Base-by-base conservation (phyloP, 1,140 invertebrate genomes). In the Acromyrmex echinatior region DNA sequence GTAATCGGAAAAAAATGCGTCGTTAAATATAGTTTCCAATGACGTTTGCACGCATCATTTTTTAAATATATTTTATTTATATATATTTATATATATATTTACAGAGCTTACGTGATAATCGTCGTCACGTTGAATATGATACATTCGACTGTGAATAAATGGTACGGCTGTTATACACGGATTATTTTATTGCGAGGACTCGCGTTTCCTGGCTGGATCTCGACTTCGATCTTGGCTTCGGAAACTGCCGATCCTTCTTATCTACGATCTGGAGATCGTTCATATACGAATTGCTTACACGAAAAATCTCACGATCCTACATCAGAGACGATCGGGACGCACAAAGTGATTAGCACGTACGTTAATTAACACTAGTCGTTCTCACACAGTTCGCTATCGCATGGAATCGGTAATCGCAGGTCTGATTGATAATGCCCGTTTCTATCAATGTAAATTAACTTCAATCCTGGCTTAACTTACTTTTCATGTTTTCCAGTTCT, bases 21-120 rank as follows among this genome's bases (percentile, higher is more conserved):
- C 21, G 16, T 39, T 18, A 39, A 49, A 71, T 49, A 71, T 5
- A 28, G 25, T 25, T 51, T 51, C 16, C 6, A 71, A 71, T 35
- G 6, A 58, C 16, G 12, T 58, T 62, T 2, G 58, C 56, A 45
- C 35, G 28, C 12, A 66, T 70, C 45, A 10, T 53, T 78, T 81
- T 91, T 90, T 90, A 91, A 88, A 91, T 84, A 90, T 84, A 88
- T 78, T 90, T 90, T 90, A 89, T 89, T 86, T 66, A 51, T 79
- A 51, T 89, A 74, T 90, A 79, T 87, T 60, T 89, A 87, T 88
- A 89, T 62, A 45, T 77, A 56, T 56, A 51, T 68, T n/a, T 80
- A 63, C 58, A 63, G 65, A 66, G n/a, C 6, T 76, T 90, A 80
- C 58, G 78, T 88, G 39, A 76, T 88, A 68, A 90, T 90, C 81